Conservation (phyloP, 1,140 invertebrate genomes). For the Anastrepha obliqua region DNA sequence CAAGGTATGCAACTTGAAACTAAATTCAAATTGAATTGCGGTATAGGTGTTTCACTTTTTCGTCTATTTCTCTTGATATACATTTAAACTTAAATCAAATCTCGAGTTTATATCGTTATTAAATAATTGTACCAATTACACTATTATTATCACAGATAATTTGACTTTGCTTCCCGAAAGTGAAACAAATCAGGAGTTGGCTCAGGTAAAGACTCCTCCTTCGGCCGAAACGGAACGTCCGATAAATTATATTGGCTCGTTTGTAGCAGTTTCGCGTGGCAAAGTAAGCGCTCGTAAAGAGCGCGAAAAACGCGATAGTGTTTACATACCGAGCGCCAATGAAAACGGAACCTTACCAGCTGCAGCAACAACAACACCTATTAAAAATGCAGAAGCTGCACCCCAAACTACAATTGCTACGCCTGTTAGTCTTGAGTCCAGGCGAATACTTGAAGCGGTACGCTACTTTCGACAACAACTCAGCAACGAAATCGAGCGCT, state of each 20-base stretch:
- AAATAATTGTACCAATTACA: background rate
- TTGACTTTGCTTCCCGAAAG: background rate
- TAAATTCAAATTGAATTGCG: background rate
- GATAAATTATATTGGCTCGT: constrained; percentile 69
- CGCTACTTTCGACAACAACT: constrained; percentile 77
- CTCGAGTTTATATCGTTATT: too few species aligned
- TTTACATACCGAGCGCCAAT: constrained; percentile 61
- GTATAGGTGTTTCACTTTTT: background rate
- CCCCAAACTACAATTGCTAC: background rate
- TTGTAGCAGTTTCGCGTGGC: constrained; percentile 72
- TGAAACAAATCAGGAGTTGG: constrained; percentile 55
- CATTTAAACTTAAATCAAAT: too few species aligned
- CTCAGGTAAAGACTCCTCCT: constrained; percentile 51
- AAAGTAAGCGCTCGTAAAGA: constrained; percentile 76
- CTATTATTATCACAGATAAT: constrained; percentile 41
- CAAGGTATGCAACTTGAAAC: background rate
- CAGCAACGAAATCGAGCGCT: constrained; percentile 75
- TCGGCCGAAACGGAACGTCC: constrained; percentile 33
- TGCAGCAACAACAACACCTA: background rate
- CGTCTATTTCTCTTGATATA: background rate
- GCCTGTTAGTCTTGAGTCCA: constrained; percentile 10
- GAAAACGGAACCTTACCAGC: constrained; percentile 7
- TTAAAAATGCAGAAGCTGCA: background rate
- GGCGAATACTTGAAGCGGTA: constrained; percentile 75
- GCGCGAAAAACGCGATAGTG: constrained; percentile 71